Percentiles rank a stretch among this genome's conserved stretches.
Conservation (phyloP, 2,797 vertebrate species). For the Eulemur mongoz region DNA sequence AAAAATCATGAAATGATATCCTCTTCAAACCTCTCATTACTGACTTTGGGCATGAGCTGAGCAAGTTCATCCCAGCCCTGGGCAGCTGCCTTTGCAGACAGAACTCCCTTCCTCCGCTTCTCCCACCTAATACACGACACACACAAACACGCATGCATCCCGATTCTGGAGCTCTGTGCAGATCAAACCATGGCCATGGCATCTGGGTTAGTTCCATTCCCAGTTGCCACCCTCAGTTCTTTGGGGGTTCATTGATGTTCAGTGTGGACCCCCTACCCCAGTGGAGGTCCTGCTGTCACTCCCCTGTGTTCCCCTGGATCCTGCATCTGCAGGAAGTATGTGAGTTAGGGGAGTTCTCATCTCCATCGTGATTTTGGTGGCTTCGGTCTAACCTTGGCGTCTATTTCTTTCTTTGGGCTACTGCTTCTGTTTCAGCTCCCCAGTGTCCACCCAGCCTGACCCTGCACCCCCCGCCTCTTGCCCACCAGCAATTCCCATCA, state of each 20-base stretch:
- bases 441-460: not conserved
- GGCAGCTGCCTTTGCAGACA: not conserved
- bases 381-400: not conserved
- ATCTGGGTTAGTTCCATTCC: not conserved
- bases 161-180: not conserved
- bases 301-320: not conserved
- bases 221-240: not conserved
- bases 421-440: not conserved
- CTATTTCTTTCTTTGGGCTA: not conserved
- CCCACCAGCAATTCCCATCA: not conserved
- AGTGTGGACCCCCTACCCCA: not conserved
- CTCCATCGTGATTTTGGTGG: not conserved
- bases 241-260: not conserved
- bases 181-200: not conserved
- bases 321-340: not conserved
- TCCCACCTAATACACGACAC: too few species aligned
- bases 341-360: not conserved
- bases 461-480: too few species aligned
- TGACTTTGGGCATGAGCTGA: not conserved
- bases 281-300: not conserved
- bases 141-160: too few species aligned
- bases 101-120: not conserved
- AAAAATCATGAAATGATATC: not conserved
- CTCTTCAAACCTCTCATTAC: not conserved
- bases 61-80: not conserved